A percentile compares a stretch with the other conserved stretches of the same genome.
These are phyloP conservation scores for Rousettus leschenaultii DNA, from an alignment of 2,113 vertebrate species.

Conservation along the genomic window DNA sequence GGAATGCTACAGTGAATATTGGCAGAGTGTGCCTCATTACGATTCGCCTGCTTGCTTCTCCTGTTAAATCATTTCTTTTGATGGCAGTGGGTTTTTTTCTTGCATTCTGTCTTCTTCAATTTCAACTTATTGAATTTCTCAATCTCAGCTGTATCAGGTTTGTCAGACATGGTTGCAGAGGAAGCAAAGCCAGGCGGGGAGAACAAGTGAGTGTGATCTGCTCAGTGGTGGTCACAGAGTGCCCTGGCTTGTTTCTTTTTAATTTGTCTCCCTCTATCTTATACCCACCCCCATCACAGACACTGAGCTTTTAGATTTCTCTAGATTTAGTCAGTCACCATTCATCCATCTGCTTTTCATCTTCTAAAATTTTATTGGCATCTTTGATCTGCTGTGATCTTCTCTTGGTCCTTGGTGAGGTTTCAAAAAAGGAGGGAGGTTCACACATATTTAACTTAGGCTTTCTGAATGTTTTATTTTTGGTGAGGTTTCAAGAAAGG, in stretches of 20 bases:
- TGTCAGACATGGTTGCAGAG: too few relatives aligned
- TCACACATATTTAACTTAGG: background rate
- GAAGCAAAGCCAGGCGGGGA: too few relatives aligned
- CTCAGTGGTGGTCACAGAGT: too few relatives aligned
- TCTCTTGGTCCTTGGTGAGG: background rate
- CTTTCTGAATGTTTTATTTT: background rate
- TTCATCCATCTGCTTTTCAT: background rate
- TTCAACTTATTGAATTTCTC: too few relatives aligned
- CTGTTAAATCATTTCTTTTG: too few relatives aligned
- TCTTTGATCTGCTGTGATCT: background rate
- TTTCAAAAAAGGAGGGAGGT: background rate
- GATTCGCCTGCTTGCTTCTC: too few relatives aligned
- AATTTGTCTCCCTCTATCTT: background rate
- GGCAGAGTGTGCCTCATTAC: too few relatives aligned
- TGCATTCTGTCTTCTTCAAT: too few relatives aligned
- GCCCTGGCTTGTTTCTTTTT: background rate
- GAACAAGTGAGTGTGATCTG: too few relatives aligned
- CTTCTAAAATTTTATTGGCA: background rate
- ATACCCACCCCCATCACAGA: background rate
- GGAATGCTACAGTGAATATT: too few relatives aligned
- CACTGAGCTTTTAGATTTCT: background rate
- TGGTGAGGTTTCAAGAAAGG: background rate
- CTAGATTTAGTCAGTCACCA: background rate
- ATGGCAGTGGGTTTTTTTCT: too few relatives aligned
- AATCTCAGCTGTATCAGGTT: too few relatives aligned